phyloP scores from a whole-genome alignment of 2,888 invertebrate species.

The Lasioglossum pauxillum region DNA sequence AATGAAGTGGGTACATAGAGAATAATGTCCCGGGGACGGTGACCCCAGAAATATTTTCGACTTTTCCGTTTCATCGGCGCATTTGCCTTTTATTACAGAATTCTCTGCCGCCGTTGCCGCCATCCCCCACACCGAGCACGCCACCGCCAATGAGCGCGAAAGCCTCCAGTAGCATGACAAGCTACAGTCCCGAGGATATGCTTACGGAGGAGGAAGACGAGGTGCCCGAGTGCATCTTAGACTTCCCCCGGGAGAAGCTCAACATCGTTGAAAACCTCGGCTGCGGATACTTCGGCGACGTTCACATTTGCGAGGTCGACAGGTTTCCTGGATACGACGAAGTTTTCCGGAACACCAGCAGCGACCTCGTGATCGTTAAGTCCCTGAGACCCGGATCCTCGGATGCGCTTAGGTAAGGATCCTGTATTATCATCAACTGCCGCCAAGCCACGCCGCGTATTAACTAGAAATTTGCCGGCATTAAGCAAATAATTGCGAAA shows the following conservation, averaged over 20 bases:
- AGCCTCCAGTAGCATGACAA: constrained; percentile 83
- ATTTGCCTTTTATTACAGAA: constrained; percentile 71
- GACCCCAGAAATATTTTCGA: not conserved
- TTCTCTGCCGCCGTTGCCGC: constrained; percentile 83
- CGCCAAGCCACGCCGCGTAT: not conserved
- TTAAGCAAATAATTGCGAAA: constrained; percentile 29
- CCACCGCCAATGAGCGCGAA: constrained; percentile 83
- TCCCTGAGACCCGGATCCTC: constrained; percentile 88
- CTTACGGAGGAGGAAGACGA: constrained; percentile 85
- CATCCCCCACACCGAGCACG: constrained; percentile 83
- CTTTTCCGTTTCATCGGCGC: not conserved
- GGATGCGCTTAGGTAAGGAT: constrained; percentile 85
- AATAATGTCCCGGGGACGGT: not conserved
- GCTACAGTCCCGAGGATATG: constrained; percentile 84
- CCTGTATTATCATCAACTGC: constrained; percentile 36
- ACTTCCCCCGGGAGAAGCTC: constrained; percentile 90
- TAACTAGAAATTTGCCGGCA: constrained; percentile 19
- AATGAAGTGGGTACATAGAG: not conserved
- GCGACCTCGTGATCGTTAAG: constrained; percentile 90
- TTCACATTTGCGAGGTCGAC: constrained; percentile 88
- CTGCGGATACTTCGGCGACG: constrained; percentile 91
- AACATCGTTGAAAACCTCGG: constrained; percentile 92
- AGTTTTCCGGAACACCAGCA: constrained; percentile 78
- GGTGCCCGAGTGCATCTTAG: constrained; percentile 81
- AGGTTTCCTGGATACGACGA: constrained; percentile 82